Conservation (phyloP, 35 echinoderm and acorn worm genomes). For the Holothuria glaberrima region DNA sequence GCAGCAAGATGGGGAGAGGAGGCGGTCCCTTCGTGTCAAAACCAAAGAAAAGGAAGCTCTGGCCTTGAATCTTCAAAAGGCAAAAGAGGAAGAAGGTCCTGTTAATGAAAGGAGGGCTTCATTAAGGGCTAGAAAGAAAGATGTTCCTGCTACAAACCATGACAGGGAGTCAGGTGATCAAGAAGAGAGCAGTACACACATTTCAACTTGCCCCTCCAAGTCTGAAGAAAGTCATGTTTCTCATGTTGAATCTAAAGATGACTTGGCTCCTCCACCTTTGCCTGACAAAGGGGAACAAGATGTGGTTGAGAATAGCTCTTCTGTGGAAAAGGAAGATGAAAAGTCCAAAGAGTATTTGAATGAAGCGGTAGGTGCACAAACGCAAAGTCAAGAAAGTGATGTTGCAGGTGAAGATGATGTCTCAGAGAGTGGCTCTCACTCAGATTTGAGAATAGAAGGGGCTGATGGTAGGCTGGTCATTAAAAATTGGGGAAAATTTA, state of each 20-base stretch:
- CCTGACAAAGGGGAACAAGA: neutral
- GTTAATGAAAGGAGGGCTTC: slow-evolving; percentile 46
- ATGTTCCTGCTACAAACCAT: neutral
- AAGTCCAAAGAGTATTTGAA: neutral
- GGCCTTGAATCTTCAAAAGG: neutral
- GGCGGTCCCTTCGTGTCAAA: slow-evolving; percentile 11
- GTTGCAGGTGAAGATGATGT: neutral
- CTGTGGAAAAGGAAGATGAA: neutral
- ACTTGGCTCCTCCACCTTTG: neutral
- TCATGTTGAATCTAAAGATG: no score
- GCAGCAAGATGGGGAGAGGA: neutral
- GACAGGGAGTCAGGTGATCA: neutral
- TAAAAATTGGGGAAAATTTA: slow-evolving; percentile 34
- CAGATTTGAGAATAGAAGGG: slow-evolving; percentile 37
- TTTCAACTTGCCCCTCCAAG: neutral
- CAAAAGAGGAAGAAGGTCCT: slow-evolving; percentile 18
- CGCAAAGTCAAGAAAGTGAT: neutral
- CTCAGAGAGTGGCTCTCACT: slow-evolving; percentile 5
- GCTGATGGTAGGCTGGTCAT: slow-evolving; percentile 45
- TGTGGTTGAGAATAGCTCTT: neutral
- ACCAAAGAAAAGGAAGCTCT: slow-evolving; percentile 33
- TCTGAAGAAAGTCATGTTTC: no score
- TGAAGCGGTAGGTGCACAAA: neutral
- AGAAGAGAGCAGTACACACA: no score
- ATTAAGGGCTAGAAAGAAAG: slow-evolving; percentile 16